phyloP scores from a whole-genome alignment of 2,113 vertebrate genomes.

The Genyomyrus donnyi region DNA sequence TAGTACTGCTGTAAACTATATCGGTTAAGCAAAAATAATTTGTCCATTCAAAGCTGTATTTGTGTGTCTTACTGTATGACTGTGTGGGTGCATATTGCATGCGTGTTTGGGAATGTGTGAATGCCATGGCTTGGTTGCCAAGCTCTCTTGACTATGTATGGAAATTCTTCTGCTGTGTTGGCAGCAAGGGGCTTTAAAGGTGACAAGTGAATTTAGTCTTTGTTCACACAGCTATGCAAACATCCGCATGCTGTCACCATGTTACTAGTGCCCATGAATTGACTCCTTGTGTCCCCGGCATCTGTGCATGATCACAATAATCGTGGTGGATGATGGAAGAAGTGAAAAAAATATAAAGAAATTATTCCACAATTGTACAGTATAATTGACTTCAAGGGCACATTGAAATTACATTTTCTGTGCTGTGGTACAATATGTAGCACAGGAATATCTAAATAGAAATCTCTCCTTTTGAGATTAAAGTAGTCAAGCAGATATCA shows the following conservation, averaged over 20 bases:
- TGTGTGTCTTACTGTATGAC: not conserved
- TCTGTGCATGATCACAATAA: slow-evolving; percentile 3
- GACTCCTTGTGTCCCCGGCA: not conserved
- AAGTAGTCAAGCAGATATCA: not conserved
- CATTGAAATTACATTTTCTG: not conserved
- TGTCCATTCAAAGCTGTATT: not conserved
- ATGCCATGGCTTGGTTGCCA: not conserved
- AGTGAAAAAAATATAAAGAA: not conserved
- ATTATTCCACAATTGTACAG: not conserved
- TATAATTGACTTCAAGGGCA: not conserved
- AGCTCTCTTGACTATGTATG: not conserved
- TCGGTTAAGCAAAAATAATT: not conserved
- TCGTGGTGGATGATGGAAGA: not conserved
- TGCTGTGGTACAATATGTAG: not conserved
- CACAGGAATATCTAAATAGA: not conserved
- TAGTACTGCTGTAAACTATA: not conserved
- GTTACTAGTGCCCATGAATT: not conserved
- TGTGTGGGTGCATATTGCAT: not conserved
- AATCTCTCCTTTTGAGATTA: slow-evolving; percentile 9
- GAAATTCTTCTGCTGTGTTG: slow-evolving; percentile 3
- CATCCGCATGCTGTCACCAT: not conserved
- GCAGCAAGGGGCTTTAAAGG: not conserved
- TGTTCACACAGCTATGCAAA: not conserved
- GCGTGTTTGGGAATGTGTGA: not conserved
- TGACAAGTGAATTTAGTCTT: not conserved